phyloP scores from a whole-genome alignment of 2,113 vertebrate genomes.

The Datnioides undecimradiatus region DNA sequence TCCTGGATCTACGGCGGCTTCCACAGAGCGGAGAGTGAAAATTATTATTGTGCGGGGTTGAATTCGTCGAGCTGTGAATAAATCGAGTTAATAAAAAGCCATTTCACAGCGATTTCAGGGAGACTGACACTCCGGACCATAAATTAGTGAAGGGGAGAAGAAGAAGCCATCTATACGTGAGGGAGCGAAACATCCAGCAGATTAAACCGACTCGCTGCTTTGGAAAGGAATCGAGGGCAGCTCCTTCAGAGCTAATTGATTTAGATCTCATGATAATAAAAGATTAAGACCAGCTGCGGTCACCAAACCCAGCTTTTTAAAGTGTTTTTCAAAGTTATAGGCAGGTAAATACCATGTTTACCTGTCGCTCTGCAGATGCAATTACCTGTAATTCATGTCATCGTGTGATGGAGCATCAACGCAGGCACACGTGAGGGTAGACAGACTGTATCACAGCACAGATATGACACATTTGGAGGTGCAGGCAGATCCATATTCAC shows the following conservation, averaged over 20 bases:
- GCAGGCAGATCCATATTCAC: not conserved
- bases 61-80: constrained; percentile 23
- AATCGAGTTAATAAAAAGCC: constrained; percentile 46
- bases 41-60: constrained; percentile 33
- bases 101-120: constrained; percentile 45
- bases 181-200: not conserved
- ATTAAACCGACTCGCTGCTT: constrained; percentile 17
- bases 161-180: not conserved
- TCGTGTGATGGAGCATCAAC: not conserved
- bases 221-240: not conserved
- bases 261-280: constrained; percentile 47
- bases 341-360: not conserved
- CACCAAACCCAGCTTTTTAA: constrained; percentile 34
- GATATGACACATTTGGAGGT: not conserved
- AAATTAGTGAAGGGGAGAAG: constrained; percentile 33
- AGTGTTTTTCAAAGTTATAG: not conserved
- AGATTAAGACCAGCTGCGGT: constrained; percentile 54
- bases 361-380: not conserved
- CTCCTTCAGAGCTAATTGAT: constrained; percentile 57
- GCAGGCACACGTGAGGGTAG: not conserved
- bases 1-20: not conserved
- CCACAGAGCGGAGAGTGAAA: not conserved
- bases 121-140: constrained; percentile 2
- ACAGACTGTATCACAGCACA: not conserved
- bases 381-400: not conserved